Percentiles rank a stretch among this genome's conserved stretches.
phyloP scores from a whole-genome alignment of 2,113 vertebrate genomes.

The Otus sunia region DNA sequence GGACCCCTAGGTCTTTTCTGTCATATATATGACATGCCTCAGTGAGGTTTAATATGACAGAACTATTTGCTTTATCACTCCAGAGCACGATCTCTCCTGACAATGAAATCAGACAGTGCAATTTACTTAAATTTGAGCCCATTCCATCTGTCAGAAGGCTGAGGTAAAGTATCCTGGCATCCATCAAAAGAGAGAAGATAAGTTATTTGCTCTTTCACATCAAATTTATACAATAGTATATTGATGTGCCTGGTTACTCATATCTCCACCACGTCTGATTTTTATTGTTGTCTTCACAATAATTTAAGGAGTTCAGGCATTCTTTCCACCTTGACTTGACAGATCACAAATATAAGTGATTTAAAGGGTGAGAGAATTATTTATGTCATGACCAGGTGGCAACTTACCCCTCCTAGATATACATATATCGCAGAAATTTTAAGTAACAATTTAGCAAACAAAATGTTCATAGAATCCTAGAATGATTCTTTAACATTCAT shows the following conservation, averaged over 20 bases:
- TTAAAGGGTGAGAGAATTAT: neutral
- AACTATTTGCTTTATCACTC: constrained; percentile 62
- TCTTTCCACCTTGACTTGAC: constrained; percentile 17
- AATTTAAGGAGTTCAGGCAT: constrained; percentile 15
- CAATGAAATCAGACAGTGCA: constrained; percentile 61
- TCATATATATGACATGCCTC: constrained; percentile 50
- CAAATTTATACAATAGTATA: constrained; percentile 39
- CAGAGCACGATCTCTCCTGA: constrained; percentile 45
- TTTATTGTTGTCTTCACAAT: constrained; percentile 45
- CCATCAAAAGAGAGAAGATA: constrained; percentile 52
- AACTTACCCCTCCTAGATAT: neutral
- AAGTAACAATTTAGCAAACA: neutral
- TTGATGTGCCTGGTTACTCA: constrained; percentile 37
- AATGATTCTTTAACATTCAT: neutral
- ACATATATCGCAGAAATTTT: neutral
- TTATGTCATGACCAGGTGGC: neutral
- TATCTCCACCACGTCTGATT: constrained; percentile 14
- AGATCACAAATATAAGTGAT: constrained; percentile 29
- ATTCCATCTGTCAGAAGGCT: constrained; percentile 63
- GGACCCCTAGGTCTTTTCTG: constrained; percentile 64
- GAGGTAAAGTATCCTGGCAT: constrained; percentile 70
- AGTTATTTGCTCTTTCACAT: constrained; percentile 68
- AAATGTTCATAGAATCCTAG: neutral
- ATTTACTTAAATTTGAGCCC: constrained; percentile 46
- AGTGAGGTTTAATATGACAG: constrained; percentile 72